A percentile compares a stretch with the other conserved stretches of the same genome.
Conservation (phyloP, 2,797 vertebrate genomes). For the Centroberyx gerrardi region DNA sequence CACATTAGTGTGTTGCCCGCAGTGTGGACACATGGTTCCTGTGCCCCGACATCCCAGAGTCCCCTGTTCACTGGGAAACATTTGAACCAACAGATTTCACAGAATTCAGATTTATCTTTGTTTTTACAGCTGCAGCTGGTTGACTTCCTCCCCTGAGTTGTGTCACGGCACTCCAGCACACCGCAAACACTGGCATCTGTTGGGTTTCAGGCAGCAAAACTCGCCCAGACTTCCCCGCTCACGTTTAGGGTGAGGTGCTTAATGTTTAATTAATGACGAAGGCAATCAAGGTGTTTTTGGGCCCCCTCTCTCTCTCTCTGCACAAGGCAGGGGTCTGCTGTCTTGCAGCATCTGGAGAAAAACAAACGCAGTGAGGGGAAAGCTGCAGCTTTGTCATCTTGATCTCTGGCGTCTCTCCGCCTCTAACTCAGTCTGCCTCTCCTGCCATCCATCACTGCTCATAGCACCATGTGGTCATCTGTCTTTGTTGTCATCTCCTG, state of each 20-base stretch:
- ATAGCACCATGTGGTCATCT: conserved; percentile 30
- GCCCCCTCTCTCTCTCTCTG: conserved; percentile 16
- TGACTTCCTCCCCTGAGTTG: neutral
- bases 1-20: no score
- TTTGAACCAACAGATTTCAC: neutral
- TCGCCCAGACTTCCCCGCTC: no score
- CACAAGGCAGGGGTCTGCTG: conserved; percentile 32
- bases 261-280: conserved; percentile 67
- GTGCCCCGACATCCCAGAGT: no score
- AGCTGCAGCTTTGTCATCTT: conserved; percentile 45
- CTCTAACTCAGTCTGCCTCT: neutral
- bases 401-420: conserved; percentile 54
- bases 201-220: no score
- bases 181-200: conserved; percentile 45
- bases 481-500: conserved; percentile 24
- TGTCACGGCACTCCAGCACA: conserved; percentile 12
- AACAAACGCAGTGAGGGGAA: conserved; percentile 43
- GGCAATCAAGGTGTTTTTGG: neutral
- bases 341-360: conserved; percentile 57
- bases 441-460: conserved; percentile 46
- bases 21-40: no score
- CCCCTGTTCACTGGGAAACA: no score
- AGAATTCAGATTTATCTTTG: neutral
- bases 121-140: neutral
- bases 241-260: conserved; percentile 31